Evolutionary conservation across 2,113 vertebrate genomes (phyloP).

Genomic region (Caranx melampygus): DNA sequence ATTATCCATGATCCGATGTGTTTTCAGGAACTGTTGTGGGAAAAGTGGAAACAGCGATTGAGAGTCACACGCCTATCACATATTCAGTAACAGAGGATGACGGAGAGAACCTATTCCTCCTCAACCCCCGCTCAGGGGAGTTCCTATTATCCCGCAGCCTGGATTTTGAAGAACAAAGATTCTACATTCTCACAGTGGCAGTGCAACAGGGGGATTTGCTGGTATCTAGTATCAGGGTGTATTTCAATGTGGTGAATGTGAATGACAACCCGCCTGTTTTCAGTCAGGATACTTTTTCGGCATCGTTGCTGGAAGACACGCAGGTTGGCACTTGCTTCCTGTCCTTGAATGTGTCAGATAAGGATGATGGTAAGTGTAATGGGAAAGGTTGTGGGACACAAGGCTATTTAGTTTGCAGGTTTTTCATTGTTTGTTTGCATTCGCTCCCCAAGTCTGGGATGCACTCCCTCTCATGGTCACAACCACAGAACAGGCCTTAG

Average conservation of each 20-base stretch:
- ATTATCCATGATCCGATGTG: slow-evolving; percentile 23
- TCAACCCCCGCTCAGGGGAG: slow-evolving; percentile 80
- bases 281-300: slow-evolving; percentile 60
- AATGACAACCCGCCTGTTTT: slow-evolving; percentile 84
- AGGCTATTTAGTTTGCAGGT: background rate
- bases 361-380: slow-evolving; percentile 79
- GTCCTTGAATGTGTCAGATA: slow-evolving; percentile 79
- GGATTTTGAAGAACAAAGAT: slow-evolving; percentile 81
- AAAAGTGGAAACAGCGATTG: slow-evolving; percentile 62
- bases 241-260: slow-evolving; percentile 83
- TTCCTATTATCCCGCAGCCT: slow-evolving; percentile 82
- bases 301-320: slow-evolving; percentile 73
- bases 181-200: slow-evolving; percentile 80
- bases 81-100: slow-evolving; percentile 83
- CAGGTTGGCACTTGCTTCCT: slow-evolving; percentile 76
- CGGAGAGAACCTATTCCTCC: slow-evolving; percentile 82
- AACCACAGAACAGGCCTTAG: background rate
- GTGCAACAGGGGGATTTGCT: slow-evolving; percentile 61
- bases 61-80: slow-evolving; percentile 63
- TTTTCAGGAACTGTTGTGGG: slow-evolving; percentile 82
- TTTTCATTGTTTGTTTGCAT: background rate
- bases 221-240: slow-evolving; percentile 78
- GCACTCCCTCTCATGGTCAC: background rate
- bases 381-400: background rate
- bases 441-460: background rate